A percentile compares a stretch with the other conserved stretches of the same genome.
phyloP scores from a whole-genome alignment of 2,113 vertebrate genomes.

The Baryphthengus martii region DNA sequence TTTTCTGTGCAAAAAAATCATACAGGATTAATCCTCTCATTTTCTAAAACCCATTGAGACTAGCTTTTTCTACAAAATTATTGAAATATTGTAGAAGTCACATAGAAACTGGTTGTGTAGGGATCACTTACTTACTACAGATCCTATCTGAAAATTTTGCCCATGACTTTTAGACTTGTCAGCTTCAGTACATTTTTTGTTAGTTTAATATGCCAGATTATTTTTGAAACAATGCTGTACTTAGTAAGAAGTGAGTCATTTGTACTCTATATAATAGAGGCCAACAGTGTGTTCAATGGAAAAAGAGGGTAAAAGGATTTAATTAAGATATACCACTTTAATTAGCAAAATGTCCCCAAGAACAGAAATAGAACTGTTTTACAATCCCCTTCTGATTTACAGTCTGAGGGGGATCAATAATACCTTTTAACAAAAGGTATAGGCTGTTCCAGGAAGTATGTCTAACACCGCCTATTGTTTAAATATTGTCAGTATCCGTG shows the following conservation, averaged over 20 bases:
- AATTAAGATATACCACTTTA: neutral
- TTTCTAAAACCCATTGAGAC: neutral
- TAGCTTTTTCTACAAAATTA: neutral
- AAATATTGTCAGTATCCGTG: neutral
- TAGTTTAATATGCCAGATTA: neutral
- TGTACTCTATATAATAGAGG: neutral
- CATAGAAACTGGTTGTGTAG: neutral
- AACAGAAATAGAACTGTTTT: neutral
- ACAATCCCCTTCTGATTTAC: neutral
- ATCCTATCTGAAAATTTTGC: neutral
- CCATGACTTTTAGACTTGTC: neutral
- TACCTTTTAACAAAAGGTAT: neutral
- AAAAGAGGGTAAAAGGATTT: neutral
- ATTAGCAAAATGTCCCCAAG: neutral
- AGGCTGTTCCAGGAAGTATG: neutral
- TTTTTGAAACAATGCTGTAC: neutral
- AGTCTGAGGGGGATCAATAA: neutral
- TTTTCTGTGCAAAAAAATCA: neutral
- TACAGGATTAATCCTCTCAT: neutral
- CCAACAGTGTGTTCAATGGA: neutral
- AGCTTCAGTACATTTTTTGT: neutral
- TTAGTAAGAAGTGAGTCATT: neutral
- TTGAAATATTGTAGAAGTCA: neutral
- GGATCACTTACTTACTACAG: neutral
- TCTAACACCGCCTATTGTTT: neutral